Conservation (phyloP, 2,797 vertebrate genomes). For the Characodon lateralis region DNA sequence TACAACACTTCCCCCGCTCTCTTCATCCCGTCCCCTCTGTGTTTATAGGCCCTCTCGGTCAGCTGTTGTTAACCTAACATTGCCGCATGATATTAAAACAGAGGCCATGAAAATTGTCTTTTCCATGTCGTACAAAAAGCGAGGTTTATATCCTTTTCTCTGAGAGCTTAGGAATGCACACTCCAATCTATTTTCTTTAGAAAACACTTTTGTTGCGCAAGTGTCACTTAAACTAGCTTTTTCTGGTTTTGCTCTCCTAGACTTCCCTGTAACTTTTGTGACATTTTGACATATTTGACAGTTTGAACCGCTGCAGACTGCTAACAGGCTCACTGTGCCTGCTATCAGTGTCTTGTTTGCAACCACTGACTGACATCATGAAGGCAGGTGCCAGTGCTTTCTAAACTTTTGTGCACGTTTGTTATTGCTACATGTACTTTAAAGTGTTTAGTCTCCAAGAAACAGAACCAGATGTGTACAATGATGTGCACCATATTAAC, state of each 20-base stretch:
- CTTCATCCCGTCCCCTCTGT: slow-evolving; percentile 34
- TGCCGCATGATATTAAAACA: slow-evolving; percentile 29
- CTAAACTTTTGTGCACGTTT: slow-evolving; percentile 42
- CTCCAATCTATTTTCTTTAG: slow-evolving; percentile 32
- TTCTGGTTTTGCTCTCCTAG: slow-evolving; percentile 39
- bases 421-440: slow-evolving; percentile 35
- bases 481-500: slow-evolving; percentile 4
- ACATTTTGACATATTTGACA: slow-evolving; percentile 57
- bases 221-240: slow-evolving; percentile 43
- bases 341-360: slow-evolving; percentile 53
- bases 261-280: slow-evolving; percentile 47
- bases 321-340: slow-evolving; percentile 62
- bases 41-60: slow-evolving; percentile 48
- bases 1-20: slow-evolving; percentile 50
- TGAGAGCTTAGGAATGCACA: background rate
- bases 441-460: slow-evolving; percentile 24
- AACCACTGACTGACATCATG: slow-evolving; percentile 46
- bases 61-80: slow-evolving; percentile 42
- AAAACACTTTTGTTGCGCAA: slow-evolving; percentile 48
- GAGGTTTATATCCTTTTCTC: slow-evolving; percentile 18
- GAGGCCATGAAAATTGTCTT: slow-evolving; percentile 20
- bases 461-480: slow-evolving; percentile 13
- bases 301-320: slow-evolving; percentile 39
- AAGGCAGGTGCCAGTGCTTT: slow-evolving; percentile 40
- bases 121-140: slow-evolving; percentile 15